phyloP scores from a whole-genome alignment of 2,888 invertebrate species.

The Limenitis camilla region DNA sequence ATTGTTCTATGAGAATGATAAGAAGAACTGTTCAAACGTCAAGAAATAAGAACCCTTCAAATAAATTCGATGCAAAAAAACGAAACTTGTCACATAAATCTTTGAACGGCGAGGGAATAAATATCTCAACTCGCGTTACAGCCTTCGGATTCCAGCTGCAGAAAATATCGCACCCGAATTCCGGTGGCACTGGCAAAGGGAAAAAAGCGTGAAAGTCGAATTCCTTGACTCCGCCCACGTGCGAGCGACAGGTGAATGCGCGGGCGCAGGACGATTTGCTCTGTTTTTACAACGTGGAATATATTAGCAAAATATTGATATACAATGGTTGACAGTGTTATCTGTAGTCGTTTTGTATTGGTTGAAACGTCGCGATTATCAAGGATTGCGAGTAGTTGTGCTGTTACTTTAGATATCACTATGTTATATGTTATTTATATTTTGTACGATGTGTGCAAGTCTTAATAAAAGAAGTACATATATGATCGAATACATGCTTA shows the following conservation, averaged over 20 bases:
- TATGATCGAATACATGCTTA: too few relatives aligned
- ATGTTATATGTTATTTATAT: too few relatives aligned
- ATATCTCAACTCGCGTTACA: constrained; percentile 61
- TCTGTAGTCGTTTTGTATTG: constrained; percentile 6
- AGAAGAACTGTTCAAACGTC: neutral
- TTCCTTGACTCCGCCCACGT: constrained; percentile 63
- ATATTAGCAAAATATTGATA: constrained; percentile 61
- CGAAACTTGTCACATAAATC: constrained; percentile 46
- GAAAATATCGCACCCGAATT: constrained; percentile 75
- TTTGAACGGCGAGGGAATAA: constrained; percentile 48
- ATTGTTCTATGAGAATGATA: neutral
- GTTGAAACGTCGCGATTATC: neutral
- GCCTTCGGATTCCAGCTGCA: constrained; percentile 65
- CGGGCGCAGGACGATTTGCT: constrained; percentile 47
- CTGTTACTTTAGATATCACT: neutral
- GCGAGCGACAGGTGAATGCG: constrained; percentile 70
- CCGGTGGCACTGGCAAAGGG: constrained; percentile 58
- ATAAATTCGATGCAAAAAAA: constrained; percentile 51
- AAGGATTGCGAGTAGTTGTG: neutral
- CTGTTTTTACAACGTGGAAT: constrained; percentile 54
- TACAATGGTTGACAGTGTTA: constrained; percentile 55
- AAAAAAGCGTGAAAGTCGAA: constrained; percentile 60
- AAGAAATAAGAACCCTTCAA: constrained; percentile 37
- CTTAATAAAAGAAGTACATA: too few relatives aligned
- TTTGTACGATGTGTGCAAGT: too few relatives aligned